Base-by-base conservation (phyloP, 2,888 invertebrate species). In the Ptilodon capucinus region DNA sequence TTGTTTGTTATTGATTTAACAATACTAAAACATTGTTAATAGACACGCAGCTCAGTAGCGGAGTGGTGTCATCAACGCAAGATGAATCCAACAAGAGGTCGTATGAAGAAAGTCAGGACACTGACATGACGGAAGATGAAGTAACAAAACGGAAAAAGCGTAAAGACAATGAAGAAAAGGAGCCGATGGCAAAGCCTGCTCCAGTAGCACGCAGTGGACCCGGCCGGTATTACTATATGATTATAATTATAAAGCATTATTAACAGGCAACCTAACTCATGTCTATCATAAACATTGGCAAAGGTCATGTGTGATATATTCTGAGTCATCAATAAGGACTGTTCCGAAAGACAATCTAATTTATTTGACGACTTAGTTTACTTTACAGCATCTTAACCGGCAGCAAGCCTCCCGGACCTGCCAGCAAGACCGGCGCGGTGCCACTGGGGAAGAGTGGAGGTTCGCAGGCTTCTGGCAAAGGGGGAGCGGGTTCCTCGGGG, bases 61-160 rank as follows among this genome's bases (percentile, higher is more conserved):
- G 82, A 42, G 77, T 85, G 48, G 86, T 86, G 48, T 86, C 86
- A 46, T 84, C 87, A 34, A 80, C 83, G 30, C 89, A 89, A 64
- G 89, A 87, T 60, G 91, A 90, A 51, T 60, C 74, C 44, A 68
- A 56, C 40, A 84, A 86, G 56, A 74, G 83, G 50, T 54, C 70
- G 13, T 79, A 82, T 42, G 69, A 93, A 32, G 94, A 94, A 25
- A 80, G 72, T 47, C 94, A 94, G 16, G 91, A 86, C 41, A 74
- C 81, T 13, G 93, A 93, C 8, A 86, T 92, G 4, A 67, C 69
- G 5, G 88, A 91, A 23, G 96, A 97, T 60, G 95, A 95, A 13
- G 94, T 94, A 44, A 92, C 91, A 32, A 94, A 94, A 59, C 92
- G 94, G 45, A 96, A 96, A 77, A 94, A 95, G 79, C 92, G 94